Conservation (phyloP, 1,140 invertebrate genomes). For the Helicoverpa armigera region DNA sequence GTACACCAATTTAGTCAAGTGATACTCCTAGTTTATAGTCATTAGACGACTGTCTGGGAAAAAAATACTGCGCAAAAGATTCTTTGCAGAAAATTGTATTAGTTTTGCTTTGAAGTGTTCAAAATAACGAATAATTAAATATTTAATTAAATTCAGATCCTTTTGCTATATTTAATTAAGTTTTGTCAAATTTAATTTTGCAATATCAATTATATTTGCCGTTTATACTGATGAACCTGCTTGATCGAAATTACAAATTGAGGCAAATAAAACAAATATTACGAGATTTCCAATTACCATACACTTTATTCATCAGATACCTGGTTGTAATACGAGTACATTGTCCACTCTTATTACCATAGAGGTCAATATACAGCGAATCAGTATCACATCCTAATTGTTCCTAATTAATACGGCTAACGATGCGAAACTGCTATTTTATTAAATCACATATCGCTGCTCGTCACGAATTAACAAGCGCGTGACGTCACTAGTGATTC, state of each 20-base stretch:
- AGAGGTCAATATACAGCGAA: not conserved
- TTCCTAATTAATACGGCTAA: slow-evolving; percentile 46
- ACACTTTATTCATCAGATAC: not conserved
- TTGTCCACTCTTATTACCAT: not conserved
- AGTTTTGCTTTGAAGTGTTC: not conserved
- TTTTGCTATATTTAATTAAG: no score
- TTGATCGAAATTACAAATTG: no score
- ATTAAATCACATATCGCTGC: slow-evolving; percentile 46
- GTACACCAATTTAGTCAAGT: not conserved
- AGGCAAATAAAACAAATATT: no score
- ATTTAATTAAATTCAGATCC: no score
- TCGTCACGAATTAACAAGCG: slow-evolving; percentile 42
- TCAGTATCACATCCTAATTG: slow-evolving; percentile 27
- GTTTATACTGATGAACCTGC: no score
- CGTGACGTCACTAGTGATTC: slow-evolving; percentile 50
- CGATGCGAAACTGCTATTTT: slow-evolving; percentile 52
- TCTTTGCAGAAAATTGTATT: no score
- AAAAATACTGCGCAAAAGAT: not conserved
- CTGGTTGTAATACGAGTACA: not conserved
- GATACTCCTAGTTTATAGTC: not conserved
- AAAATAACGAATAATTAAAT: no score
- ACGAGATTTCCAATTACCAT: no score
- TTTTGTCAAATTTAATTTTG: no score
- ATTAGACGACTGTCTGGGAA: not conserved
- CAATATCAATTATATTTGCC: no score